Percentiles rank a stretch among this genome's conserved stretches.
phyloP scores from a whole-genome alignment of 2,113 vertebrate genomes.

The Lagopus leucura region DNA sequence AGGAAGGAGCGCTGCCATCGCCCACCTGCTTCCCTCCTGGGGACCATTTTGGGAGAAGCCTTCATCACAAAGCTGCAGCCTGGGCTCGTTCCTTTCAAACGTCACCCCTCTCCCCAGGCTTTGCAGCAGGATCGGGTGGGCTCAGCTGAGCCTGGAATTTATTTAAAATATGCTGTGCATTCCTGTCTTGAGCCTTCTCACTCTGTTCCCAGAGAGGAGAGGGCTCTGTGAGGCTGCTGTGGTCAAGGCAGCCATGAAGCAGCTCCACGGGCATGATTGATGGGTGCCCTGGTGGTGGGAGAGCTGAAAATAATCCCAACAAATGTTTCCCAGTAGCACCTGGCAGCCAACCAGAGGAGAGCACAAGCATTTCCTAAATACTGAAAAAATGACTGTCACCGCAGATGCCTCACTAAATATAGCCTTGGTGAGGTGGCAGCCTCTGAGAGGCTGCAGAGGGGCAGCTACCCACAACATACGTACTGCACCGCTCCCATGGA shows the following conservation, averaged over 20 bases:
- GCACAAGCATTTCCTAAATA: conserved; percentile 75
- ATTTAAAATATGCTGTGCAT: conserved; percentile 30
- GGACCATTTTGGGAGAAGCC: background rate
- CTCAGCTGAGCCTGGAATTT: conserved; percentile 1
- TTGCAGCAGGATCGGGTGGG: background rate
- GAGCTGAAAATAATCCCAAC: conserved; percentile 76
- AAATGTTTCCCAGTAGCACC: conserved; percentile 78
- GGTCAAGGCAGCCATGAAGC: conserved; percentile 22
- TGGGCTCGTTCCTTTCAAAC: background rate
- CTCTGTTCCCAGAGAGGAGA: background rate
- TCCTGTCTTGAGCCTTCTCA: background rate
- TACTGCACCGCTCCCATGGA: background rate
- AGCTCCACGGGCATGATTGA: conserved; percentile 61
- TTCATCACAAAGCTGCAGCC: background rate
- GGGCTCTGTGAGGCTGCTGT: background rate
- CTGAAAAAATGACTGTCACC: conserved; percentile 72
- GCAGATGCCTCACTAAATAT: conserved; percentile 75
- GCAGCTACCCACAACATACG: background rate
- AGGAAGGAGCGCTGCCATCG: rapidly evolving
- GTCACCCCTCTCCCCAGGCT: background rate
- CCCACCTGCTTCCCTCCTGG: background rate
- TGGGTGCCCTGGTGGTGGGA: conserved; percentile 57
- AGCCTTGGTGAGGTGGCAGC: conserved; percentile 51
- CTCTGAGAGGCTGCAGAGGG: conserved; percentile 44
- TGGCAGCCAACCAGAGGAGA: conserved; percentile 77